phyloP scores from a whole-genome alignment of 2,797 vertebrate genomes.

The Semotilus atromaculatus region DNA sequence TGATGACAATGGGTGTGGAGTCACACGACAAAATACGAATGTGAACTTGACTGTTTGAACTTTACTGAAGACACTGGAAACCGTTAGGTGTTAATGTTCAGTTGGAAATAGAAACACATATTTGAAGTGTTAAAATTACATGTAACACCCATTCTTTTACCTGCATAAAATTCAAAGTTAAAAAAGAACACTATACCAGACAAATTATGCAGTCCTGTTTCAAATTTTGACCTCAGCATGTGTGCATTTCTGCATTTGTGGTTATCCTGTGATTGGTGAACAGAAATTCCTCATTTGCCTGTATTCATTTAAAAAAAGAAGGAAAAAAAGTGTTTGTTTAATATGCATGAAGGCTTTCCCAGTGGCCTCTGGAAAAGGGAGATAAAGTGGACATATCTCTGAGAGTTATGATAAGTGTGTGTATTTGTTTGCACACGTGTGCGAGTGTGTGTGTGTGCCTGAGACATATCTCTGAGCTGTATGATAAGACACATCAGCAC shows the following conservation, averaged over 20 bases:
- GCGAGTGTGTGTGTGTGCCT: constrained; percentile 56
- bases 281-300: constrained; percentile 76
- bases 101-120: constrained; percentile 32
- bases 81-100: constrained; percentile 2
- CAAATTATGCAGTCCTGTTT: neutral
- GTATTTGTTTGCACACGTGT: constrained; percentile 55
- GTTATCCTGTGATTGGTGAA: constrained; percentile 64
- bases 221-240: neutral
- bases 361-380: constrained; percentile 78
- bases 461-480: constrained; percentile 58
- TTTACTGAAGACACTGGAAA: neutral
- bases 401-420: constrained; percentile 76
- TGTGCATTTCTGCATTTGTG: constrained; percentile 54
- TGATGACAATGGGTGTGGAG: neutral
- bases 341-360: constrained; percentile 81
- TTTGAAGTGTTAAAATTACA: constrained; percentile 10
- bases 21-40: constrained; percentile 4
- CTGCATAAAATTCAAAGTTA: neutral
- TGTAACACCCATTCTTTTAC: constrained; percentile 25
- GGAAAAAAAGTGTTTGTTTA: constrained; percentile 73
- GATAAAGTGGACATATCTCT: constrained; percentile 80
- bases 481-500: constrained; percentile 63
- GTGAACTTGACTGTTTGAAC: constrained; percentile 9
- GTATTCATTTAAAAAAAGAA: constrained; percentile 69
- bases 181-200: neutral